These are phyloP conservation scores for Venustoraphidia nigricollis DNA, from an alignment of 2,888 invertebrate species.

Conservation along the genomic window DNA sequence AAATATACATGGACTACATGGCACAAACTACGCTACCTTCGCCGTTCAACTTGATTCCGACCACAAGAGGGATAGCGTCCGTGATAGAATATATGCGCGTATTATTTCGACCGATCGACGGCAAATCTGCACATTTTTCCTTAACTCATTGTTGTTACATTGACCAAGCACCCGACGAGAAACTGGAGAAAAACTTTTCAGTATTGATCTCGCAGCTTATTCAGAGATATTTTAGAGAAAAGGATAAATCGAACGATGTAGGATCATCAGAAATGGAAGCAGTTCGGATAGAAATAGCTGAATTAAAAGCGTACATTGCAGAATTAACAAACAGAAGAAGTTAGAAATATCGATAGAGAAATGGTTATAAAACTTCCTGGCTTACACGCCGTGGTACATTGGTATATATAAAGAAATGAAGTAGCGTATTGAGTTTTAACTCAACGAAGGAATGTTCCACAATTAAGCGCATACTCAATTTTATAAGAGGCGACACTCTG, in stretches of 20 bases:
- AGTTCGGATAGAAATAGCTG: constrained; percentile 31
- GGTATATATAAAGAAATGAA: too few relatives aligned
- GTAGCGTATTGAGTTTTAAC: too few relatives aligned
- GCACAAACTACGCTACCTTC: constrained; percentile 51
- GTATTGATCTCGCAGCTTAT: constrained; percentile 40
- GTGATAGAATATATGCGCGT: constrained; percentile 33
- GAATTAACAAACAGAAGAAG: not conserved
- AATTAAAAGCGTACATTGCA: constrained; percentile 16
- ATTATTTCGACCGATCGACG: constrained; percentile 10
- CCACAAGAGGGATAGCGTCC: constrained; percentile 31
- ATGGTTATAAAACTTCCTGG: too few relatives aligned
- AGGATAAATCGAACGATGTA: constrained; percentile 22
- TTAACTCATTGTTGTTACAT: constrained; percentile 17
- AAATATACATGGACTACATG: constrained; percentile 59
- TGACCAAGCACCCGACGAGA: constrained; percentile 28
- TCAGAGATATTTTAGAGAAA: constrained; percentile 42
- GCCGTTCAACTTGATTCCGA: constrained; percentile 55
- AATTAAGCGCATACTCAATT: too few relatives aligned
- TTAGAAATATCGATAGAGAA: too few relatives aligned
- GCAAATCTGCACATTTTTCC: too few relatives aligned
- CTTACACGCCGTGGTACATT: too few relatives aligned
- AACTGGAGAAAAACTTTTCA: constrained; percentile 30
- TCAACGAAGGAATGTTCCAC: too few relatives aligned
- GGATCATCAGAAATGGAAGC: constrained; percentile 28
- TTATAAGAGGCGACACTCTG: too few relatives aligned